Base-by-base conservation (phyloP, 2,888 invertebrate genomes). In the Apotomis capreana region DNA sequence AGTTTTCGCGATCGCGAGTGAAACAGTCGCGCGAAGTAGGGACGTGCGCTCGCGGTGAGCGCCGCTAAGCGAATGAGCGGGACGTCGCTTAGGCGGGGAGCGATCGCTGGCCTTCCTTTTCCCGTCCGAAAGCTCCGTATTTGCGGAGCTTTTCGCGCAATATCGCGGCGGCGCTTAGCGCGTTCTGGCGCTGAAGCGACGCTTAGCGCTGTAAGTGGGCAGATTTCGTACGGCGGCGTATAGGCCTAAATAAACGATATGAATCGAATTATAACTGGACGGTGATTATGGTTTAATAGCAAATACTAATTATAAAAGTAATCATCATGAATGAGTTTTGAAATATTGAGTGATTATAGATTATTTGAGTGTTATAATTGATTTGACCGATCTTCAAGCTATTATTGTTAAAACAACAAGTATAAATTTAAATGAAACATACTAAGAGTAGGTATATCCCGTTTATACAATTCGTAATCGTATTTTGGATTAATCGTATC, bases 121-220 rank as follows among this genome's bases (percentile, higher is more conserved):
- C 84, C 83, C 82, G 80, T 87, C 84, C 85, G 82, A 87, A 89
- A 90, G 89, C 90, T 87, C 78, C 71, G 75, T 83, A 82, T 82
- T 84, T 87, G 84, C 81, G 86, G 81, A 87, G 91, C 88, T 90
- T 92, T 91, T 92, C 87, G 85, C 87, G 76, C 83, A 81, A 76
- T 82, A 79, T 80, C 74, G 70, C 67, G 64, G 65, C 69, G 77
- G 64, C 80, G 76, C 78, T 85, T 92, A 85, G 80, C 83, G 58
- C 88, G 75, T 87, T 91, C 74, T 78, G 74, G 46, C 4, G n/a
- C 73, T 80, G 76, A 69, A 80, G 72, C 74, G 82, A 81, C 87
- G 88, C 87, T 90, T 90, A 88, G 88, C 86, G 86, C 87, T 87
- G 88, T 91, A 93, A 93, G 92, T 92, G 92, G 92, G 86, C 91